Evolutionary conservation across 1,140 invertebrate genomes (phyloP).

Genomic region (Conus betulinus): DNA sequence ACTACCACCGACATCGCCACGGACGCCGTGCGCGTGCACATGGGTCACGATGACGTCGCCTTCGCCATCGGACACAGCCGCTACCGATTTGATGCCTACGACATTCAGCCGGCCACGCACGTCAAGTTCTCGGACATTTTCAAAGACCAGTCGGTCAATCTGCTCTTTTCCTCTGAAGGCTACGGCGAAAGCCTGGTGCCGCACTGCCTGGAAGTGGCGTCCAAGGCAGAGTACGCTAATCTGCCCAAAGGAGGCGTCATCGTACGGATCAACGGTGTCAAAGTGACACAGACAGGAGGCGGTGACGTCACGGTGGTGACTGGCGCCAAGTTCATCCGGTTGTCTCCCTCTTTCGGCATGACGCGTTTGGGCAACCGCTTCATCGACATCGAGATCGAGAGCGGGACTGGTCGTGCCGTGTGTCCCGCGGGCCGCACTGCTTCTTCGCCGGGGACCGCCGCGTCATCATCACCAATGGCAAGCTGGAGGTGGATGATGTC

Average conservation of each 20-base stretch:
- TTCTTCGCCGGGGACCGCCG: constrained; percentile 51
- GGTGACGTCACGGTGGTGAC: constrained; percentile 67
- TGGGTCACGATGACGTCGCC: constrained; percentile 58
- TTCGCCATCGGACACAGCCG: constrained; percentile 57
- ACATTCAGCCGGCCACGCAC: constrained; percentile 50
- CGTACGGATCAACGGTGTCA: constrained; percentile 64
- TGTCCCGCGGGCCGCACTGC: constrained; percentile 54
- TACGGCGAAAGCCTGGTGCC: constrained; percentile 57
- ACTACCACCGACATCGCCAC: constrained; percentile 56
- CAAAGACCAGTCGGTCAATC: constrained; percentile 62
- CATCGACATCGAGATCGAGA: constrained; percentile 64
- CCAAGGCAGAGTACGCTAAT: constrained; percentile 59
- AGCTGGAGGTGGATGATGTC: constrained; percentile 64
- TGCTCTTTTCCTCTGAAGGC: constrained; percentile 62
- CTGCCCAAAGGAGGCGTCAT: constrained; percentile 60
- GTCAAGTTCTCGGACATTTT: constrained; percentile 63
- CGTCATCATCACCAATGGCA: constrained; percentile 62
- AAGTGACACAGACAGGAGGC: constrained; percentile 60
- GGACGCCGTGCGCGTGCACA: constrained; percentile 52
- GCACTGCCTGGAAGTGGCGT: constrained; percentile 56
- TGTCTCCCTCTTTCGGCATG: constrained; percentile 55
- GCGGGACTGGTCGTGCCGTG: constrained; percentile 56
- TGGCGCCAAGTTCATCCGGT: constrained; percentile 61
- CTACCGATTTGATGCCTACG: constrained; percentile 54
- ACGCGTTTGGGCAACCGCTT: constrained; percentile 34